These are phyloP conservation scores for Diorhabda carinulata DNA, from an alignment of 1,140 invertebrate genomes.

Conservation along the genomic window DNA sequence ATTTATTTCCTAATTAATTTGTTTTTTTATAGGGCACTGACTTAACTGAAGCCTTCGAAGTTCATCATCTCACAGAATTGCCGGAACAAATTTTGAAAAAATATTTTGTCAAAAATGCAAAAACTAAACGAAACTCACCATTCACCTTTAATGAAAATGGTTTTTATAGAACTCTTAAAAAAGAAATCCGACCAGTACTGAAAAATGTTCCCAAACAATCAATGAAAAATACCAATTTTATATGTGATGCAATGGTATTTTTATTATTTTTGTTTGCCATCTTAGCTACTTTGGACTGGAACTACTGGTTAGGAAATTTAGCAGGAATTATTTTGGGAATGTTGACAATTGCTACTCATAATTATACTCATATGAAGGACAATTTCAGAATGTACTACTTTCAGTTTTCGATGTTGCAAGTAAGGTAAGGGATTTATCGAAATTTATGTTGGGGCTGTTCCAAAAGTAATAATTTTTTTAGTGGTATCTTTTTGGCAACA, in stretches of 20 bases:
- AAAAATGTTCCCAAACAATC: slow-evolving; percentile 39
- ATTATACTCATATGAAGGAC: slow-evolving; percentile 76
- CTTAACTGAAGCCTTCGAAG: slow-evolving; percentile 69
- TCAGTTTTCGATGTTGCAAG: slow-evolving; percentile 63
- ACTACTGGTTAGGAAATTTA: slow-evolving; percentile 45
- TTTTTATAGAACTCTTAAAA: slow-evolving; percentile 64
- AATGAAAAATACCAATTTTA: slow-evolving; percentile 48
- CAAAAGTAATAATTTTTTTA: too few relatives aligned
- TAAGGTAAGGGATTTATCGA: slow-evolving; percentile 48
- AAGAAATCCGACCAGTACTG: slow-evolving; percentile 47
- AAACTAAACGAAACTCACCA: slow-evolving; percentile 54
- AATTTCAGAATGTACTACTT: slow-evolving; percentile 80
- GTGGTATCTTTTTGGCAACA: too few relatives aligned
- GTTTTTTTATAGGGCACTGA: slow-evolving; percentile 55
- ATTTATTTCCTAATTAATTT: too few relatives aligned
- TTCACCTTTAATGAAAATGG: slow-evolving; percentile 62
- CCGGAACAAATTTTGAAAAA: slow-evolving; percentile 56
- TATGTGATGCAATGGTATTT: slow-evolving; percentile 54
- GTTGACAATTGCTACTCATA: slow-evolving; percentile 62
- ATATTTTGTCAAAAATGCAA: slow-evolving; percentile 57
- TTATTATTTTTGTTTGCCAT: slow-evolving; percentile 52
- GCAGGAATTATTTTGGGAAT: slow-evolving; percentile 55
- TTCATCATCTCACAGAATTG: slow-evolving; percentile 53
- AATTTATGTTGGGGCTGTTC: too few relatives aligned
- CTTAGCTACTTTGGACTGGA: slow-evolving; percentile 50